Percentiles rank a stretch among this genome's conserved stretches.
phyloP scores from a whole-genome alignment of 2,888 invertebrate species.

The Philereme vetulata region DNA sequence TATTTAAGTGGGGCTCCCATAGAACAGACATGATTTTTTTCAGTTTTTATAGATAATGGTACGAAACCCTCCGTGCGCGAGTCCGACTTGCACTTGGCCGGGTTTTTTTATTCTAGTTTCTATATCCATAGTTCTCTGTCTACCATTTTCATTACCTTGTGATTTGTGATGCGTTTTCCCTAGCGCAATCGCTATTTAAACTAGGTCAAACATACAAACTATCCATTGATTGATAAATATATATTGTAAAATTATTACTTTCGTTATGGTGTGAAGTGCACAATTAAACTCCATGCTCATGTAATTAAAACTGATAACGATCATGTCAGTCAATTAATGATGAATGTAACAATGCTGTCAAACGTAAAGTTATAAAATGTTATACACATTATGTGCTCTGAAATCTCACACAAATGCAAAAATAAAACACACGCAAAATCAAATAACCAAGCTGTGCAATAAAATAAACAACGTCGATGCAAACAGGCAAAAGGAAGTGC shows the following conservation, averaged over 20 bases:
- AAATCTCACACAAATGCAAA: conserved; percentile 42
- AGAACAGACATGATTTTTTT: too few species aligned
- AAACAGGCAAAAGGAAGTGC: conserved; percentile 76
- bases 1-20: too few species aligned
- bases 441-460: conserved; percentile 66
- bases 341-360: conserved; percentile 24
- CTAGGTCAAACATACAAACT: too few species aligned
- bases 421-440: conserved; percentile 43
- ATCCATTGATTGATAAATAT: neutral
- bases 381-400: conserved; percentile 40
- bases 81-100: too few species aligned
- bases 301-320: conserved; percentile 30
- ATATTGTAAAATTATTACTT: neutral
- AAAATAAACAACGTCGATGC: conserved; percentile 60
- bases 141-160: neutral
- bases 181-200: too few species aligned
- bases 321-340: conserved; percentile 29
- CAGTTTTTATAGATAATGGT: too few species aligned
- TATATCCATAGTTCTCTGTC: neutral
- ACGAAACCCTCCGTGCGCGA: too few species aligned
- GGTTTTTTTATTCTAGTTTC: neutral
- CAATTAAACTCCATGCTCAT: conserved; percentile 28
- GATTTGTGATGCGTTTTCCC: neutral
- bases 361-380: conserved; percentile 24
- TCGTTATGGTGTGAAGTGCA: conserved; percentile 14